A percentile compares a stretch with the other conserved stretches of the same genome.
These are phyloP conservation scores for Coecobrya sp. DNA, from an alignment of 2,888 invertebrate species.

Conservation along the genomic window DNA sequence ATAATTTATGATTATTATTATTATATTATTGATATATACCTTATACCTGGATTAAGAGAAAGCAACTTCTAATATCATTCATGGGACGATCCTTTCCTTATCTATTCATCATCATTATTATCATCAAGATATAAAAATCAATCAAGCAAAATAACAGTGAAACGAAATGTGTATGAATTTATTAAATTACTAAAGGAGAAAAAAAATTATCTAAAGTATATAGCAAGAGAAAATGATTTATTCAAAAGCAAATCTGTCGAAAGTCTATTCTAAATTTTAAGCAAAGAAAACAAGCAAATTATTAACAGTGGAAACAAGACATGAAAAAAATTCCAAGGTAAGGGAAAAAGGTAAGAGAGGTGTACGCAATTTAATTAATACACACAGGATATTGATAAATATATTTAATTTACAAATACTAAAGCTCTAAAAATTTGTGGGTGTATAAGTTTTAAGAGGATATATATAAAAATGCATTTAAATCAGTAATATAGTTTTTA, in stretches of 20 bases:
- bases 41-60: conserved; percentile 62
- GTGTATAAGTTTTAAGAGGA: neutral
- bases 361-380: neutral
- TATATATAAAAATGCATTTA: conserved; percentile 17
- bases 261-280: conserved; percentile 57
- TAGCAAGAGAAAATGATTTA: conserved; percentile 15
- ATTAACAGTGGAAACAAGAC: conserved; percentile 36
- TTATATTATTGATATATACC: conserved; percentile 27
- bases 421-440: too few relatives aligned
- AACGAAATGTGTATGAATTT: conserved; percentile 65
- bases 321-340: conserved; percentile 39
- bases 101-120: conserved; percentile 51
- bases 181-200: conserved; percentile 27
- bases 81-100: conserved; percentile 75
- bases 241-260: conserved; percentile 49
- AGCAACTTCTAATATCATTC: conserved; percentile 78
- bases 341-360: conserved; percentile 2
- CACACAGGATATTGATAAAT: neutral
- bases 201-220: conserved; percentile 29
- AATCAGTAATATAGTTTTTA: conserved; percentile 39
- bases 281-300: conserved; percentile 22
- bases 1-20: conserved; percentile 4
- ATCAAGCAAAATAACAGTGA: conserved; percentile 28
- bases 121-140: conserved; percentile 57
- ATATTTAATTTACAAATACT: neutral